Percentiles rank a stretch among this genome's conserved stretches.
Conservation (phyloP, 2,888 invertebrate species). For the Gonocerus acuteangulatus region DNA sequence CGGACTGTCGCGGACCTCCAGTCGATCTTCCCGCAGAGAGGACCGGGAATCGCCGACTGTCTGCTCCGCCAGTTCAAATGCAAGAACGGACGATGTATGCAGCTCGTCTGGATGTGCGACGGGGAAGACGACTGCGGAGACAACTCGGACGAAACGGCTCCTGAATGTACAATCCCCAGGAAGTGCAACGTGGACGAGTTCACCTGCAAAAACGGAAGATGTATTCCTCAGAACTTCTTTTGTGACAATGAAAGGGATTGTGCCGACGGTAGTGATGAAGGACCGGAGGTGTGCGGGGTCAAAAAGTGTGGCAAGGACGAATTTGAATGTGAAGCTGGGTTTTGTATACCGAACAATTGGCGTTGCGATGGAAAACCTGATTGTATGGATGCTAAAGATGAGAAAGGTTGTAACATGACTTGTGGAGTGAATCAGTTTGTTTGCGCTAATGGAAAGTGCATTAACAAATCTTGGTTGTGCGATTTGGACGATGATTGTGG, state of each 20-base stretch:
- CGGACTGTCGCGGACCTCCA: background rate
- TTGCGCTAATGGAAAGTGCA: conserved; percentile 82
- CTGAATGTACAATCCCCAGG: conserved; percentile 42
- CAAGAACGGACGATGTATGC: conserved; percentile 64
- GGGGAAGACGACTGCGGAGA: conserved; percentile 70
- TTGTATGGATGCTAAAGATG: conserved; percentile 62
- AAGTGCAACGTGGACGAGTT: conserved; percentile 69
- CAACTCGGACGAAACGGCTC: conserved; percentile 67
- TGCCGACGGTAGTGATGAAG: conserved; percentile 72
- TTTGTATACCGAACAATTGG: conserved; percentile 61
- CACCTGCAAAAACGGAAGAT: conserved; percentile 60
- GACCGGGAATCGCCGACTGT: conserved; percentile 43
- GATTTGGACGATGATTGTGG: conserved; percentile 82
- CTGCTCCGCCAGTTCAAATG: conserved; percentile 66
- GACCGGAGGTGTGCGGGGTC: conserved; percentile 44
- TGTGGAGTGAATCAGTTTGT: conserved; percentile 88
- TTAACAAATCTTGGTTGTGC: conserved; percentile 77
- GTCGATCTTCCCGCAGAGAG: background rate
- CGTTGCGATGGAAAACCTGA: conserved; percentile 60
- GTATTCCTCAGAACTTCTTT: conserved; percentile 70
- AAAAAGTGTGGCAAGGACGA: conserved; percentile 22
- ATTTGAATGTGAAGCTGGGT: conserved; percentile 58
- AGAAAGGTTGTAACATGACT: conserved; percentile 70
- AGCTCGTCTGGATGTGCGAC: conserved; percentile 68
- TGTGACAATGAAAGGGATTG: conserved; percentile 81